These are phyloP conservation scores for Steinernema carpocapsae DNA, from an alignment of 2,888 invertebrate species.

Conservation along the genomic window DNA sequence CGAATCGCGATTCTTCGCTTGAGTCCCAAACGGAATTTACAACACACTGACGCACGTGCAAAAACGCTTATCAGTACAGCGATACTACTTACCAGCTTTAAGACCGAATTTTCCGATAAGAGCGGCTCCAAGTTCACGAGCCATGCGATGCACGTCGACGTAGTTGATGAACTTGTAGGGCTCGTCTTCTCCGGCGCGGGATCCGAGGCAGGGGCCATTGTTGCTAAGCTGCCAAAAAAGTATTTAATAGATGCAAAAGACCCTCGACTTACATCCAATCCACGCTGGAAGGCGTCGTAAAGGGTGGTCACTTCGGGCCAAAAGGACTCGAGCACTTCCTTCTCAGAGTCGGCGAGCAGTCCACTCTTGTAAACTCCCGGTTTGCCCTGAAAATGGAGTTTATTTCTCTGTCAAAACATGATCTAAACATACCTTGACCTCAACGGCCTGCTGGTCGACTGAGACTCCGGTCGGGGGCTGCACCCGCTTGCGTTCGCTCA, in stretches of 20 bases:
- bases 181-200: slow-evolving; percentile 45
- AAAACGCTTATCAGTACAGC: slow-evolving; percentile 4
- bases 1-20: background rate
- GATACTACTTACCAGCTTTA: slow-evolving; percentile 47
- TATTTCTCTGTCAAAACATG: background rate
- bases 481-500: slow-evolving; percentile 36
- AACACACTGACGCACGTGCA: slow-evolving; percentile 1
- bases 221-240: slow-evolving; percentile 54
- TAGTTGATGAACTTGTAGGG: slow-evolving; percentile 56
- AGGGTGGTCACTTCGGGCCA: slow-evolving; percentile 62
- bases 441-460: slow-evolving; percentile 39
- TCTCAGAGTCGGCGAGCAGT: slow-evolving; percentile 51
- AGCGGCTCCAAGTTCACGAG: slow-evolving; percentile 52
- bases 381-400: slow-evolving; percentile 54
- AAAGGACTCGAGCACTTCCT: slow-evolving; percentile 47
- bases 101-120: slow-evolving; percentile 54
- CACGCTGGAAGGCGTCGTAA: slow-evolving; percentile 61
- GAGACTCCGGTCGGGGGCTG: slow-evolving; percentile 39
- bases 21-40: background rate
- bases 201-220: slow-evolving; percentile 59
- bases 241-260: slow-evolving; percentile 32
- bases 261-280: slow-evolving; percentile 52
- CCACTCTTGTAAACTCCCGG: slow-evolving; percentile 63
- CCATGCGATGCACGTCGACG: slow-evolving; percentile 51
- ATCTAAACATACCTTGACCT: slow-evolving; percentile 39